Percentiles rank a stretch among this genome's conserved stretches.
Evolutionary conservation across 2,888 invertebrate species (phyloP).

Genomic region (Mycalesis mineus): DNA sequence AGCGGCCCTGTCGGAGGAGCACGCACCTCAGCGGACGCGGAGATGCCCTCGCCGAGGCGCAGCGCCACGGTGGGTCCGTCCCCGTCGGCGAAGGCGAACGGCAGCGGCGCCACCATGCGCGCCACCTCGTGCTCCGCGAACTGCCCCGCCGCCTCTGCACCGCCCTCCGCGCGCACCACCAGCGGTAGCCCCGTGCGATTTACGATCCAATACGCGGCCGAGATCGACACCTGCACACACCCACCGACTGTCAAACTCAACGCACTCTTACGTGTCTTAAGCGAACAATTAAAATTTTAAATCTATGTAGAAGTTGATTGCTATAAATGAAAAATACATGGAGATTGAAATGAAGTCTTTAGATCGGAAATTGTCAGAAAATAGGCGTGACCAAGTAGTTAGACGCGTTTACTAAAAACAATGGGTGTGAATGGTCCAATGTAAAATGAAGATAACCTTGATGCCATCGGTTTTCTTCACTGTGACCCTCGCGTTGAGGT

Average conservation of each 20-base stretch:
- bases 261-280: too few relatives aligned
- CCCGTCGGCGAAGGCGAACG: constrained; percentile 95
- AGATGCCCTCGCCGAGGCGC: constrained; percentile 84
- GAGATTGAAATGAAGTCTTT: too few relatives aligned
- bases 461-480: constrained; percentile 61
- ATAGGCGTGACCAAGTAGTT: too few relatives aligned
- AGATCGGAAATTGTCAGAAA: too few relatives aligned
- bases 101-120: constrained; percentile 92
- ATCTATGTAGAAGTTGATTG: too few relatives aligned
- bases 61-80: constrained; percentile 88
- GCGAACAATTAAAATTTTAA: too few relatives aligned
- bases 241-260: too few relatives aligned
- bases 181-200: constrained; percentile 98
- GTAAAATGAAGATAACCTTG: constrained; percentile 54
- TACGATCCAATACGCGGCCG: constrained; percentile 95
- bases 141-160: constrained; percentile 90
- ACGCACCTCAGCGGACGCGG: constrained; percentile 63
- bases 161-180: constrained; percentile 94
- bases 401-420: too few relatives aligned
- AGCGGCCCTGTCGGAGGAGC: not conserved
- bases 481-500: constrained; percentile 82
- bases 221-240: constrained; percentile 81
- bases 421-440: not conserved
- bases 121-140: constrained; percentile 97
- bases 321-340: too few relatives aligned